These are phyloP conservation scores for Cordilura impudica DNA, from an alignment of 2,888 invertebrate genomes.

Conservation along the genomic window DNA sequence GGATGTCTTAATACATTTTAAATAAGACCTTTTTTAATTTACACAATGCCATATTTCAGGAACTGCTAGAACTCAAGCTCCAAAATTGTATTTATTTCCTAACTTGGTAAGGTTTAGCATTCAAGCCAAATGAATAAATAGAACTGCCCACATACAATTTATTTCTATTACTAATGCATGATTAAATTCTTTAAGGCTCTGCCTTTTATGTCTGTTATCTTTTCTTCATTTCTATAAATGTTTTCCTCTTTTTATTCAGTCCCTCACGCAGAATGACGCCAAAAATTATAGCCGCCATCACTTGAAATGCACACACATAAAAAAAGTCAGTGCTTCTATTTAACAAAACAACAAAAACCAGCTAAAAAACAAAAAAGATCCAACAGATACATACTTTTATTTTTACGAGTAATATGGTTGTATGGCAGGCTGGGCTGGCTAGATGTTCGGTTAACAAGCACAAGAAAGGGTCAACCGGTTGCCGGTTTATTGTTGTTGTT, in stretches of 20 bases:
- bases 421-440: slow-evolving; percentile 11
- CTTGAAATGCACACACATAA: slow-evolving; percentile 44
- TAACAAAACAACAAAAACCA: slow-evolving; percentile 9
- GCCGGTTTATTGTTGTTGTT: slow-evolving; percentile 23
- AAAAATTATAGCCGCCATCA: slow-evolving; percentile 54
- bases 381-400: slow-evolving; percentile 15
- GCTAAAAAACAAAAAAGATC: slow-evolving; percentile 35
- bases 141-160: no score
- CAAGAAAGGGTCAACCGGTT: slow-evolving; percentile 44
- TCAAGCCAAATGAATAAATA: no score
- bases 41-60: no score
- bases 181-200: not conserved
- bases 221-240: not conserved
- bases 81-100: no score
- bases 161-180: no score
- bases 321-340: slow-evolving; percentile 23
- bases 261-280: slow-evolving; percentile 58
- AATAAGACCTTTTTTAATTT: no score
- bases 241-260: slow-evolving; percentile 10
- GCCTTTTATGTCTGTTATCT: not conserved
- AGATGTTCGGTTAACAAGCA: slow-evolving; percentile 32
- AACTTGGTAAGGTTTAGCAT: no score
- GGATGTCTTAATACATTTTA: no score
- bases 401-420: slow-evolving; percentile 50
- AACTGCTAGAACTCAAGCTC: no score